These are phyloP conservation scores for Himalopsyche tibetana DNA, from an alignment of 2,888 invertebrate genomes.

Conservation along the genomic window DNA sequence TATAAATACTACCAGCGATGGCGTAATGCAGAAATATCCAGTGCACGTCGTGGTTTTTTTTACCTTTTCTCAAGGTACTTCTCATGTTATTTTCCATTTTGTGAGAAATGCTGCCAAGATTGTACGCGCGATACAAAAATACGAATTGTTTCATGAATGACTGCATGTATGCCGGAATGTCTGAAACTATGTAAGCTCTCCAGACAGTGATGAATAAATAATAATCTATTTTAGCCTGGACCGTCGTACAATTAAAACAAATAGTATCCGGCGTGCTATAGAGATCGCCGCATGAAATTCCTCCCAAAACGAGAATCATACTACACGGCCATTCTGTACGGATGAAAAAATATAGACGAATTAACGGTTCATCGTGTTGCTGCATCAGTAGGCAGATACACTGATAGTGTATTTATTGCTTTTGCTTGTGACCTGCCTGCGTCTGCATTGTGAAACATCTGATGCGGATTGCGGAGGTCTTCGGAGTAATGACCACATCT, in stretches of 20 bases:
- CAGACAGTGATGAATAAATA: constrained; percentile 35
- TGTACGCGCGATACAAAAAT: background rate
- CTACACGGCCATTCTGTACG: background rate
- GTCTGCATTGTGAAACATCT: background rate
- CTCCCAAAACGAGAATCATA: constrained; percentile 27
- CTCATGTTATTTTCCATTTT: too few species aligned
- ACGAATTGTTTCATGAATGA: constrained; percentile 26
- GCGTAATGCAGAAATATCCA: too few species aligned
- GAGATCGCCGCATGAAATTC: constrained; percentile 19
- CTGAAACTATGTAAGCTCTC: background rate
- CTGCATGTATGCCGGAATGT: background rate
- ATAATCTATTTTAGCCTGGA: constrained; percentile 10
- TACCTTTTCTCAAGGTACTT: too few species aligned
- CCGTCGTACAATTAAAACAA: constrained; percentile 15
- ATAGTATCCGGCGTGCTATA: constrained; percentile 32
- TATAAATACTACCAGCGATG: too few species aligned
- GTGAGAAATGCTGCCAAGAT: too few species aligned
- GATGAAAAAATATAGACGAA: background rate
- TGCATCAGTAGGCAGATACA: background rate
- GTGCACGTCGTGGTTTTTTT: too few species aligned
- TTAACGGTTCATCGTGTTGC: background rate
- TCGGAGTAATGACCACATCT: constrained; percentile 28
- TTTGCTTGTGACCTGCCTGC: background rate
- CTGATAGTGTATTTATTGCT: background rate
- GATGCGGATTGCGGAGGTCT: constrained; percentile 28